Base-by-base conservation (phyloP, 2,113 vertebrate species). In the Crocuta crocuta region DNA sequence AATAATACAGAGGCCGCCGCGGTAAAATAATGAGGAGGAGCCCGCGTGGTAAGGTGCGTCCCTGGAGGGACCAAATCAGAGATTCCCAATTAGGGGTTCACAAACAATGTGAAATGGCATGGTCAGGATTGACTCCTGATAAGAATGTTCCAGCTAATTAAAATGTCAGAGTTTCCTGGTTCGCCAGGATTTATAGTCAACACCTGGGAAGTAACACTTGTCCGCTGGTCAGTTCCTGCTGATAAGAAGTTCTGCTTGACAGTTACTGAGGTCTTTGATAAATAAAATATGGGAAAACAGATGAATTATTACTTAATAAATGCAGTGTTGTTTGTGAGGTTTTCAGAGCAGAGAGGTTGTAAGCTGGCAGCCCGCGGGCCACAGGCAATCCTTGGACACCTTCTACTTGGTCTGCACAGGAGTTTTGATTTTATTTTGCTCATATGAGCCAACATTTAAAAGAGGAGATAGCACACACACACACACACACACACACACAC, bases 221-320 rank as follows among this genome's bases (percentile, higher is more conserved):
- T 94, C 91, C 0, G 0, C 80, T 91, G 97, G 97, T 96, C 97
- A 89, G 97, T 76, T 97, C 96, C 94, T 93, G 90, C 95, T 93
- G 97, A 93, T 95, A 93, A 98, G 94, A 95, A 91, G 93, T 76
- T 81, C 97, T 66, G 66, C 88, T 35, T 93, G 94, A 97, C 65
- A 78, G 96, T 97, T 88, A 84, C 96, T 33, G 91, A 97, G 94
- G 84, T 70, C 96, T 97, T 95, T 93, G 97, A 98, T 98, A 97
- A 98, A 97, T 98, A 98, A 98, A 96, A 98, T 95, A 97, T 63
- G 66, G 91, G 88, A 21, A 92, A 92, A 81, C 94, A 78, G 90
- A 97, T 97, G 96, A 97, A 98, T 98, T 98, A 98, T 98, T 97
- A 94, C 93, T 96, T 91, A 91, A 96, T 94, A 94, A 90, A 95